These are phyloP conservation scores for Lasioglossum zephyrum DNA, from an alignment of 2,888 invertebrate genomes.

Conservation along the genomic window DNA sequence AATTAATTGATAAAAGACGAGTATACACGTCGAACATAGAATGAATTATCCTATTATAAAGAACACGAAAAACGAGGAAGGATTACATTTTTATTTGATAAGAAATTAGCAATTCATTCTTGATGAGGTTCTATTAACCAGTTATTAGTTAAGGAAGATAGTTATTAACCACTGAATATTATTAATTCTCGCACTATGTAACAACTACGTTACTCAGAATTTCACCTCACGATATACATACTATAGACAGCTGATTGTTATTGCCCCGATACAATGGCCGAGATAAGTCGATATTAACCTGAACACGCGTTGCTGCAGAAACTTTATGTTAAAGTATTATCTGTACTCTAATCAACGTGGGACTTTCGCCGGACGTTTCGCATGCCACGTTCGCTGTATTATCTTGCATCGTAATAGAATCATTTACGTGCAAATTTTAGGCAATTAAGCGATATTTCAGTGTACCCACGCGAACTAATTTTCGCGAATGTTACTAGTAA, in stretches of 20 bases:
- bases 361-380: slow-evolving; percentile 22
- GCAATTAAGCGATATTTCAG: not conserved
- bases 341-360: slow-evolving; percentile 31
- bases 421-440: slow-evolving; percentile 23
- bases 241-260: slow-evolving; percentile 22
- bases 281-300: slow-evolving; percentile 36
- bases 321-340: slow-evolving; percentile 39
- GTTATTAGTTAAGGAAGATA: not conserved
- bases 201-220: not conserved
- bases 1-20: too few relatives aligned
- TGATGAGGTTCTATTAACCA: too few relatives aligned
- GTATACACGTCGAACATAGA: too few relatives aligned
- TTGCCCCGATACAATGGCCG: slow-evolving; percentile 2
- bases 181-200: not conserved
- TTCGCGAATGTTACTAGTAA: not conserved
- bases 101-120: too few relatives aligned
- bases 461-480: not conserved
- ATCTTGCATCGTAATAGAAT: slow-evolving; percentile 17
- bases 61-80: too few relatives aligned
- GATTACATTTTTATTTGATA: too few relatives aligned
- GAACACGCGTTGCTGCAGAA: slow-evolving; percentile 18
- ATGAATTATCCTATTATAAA: too few relatives aligned
- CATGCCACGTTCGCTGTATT: slow-evolving; percentile 2
- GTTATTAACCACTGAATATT: not conserved
- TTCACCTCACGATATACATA: not conserved